Evolutionary conservation across 2,888 invertebrate genomes (phyloP).

Genomic region (Lithophane leautieri): DNA sequence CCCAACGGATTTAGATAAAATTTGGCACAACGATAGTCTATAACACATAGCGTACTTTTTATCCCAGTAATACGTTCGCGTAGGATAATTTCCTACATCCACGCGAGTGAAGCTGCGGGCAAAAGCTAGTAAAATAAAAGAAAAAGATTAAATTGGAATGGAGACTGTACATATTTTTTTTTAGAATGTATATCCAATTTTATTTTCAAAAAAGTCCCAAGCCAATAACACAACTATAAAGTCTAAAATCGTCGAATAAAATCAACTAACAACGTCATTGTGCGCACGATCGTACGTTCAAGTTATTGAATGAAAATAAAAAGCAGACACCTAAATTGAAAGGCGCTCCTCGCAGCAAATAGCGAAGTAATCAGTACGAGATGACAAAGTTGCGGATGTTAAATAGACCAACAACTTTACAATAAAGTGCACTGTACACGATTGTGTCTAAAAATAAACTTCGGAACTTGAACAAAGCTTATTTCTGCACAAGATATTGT

Average conservation of each 20-base stretch:
- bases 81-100: too few relatives aligned
- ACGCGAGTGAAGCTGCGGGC: too few relatives aligned
- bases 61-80: too few relatives aligned
- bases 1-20: too few relatives aligned
- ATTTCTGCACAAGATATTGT: slow-evolving; percentile 42
- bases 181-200: too few relatives aligned
- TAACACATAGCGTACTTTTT: too few relatives aligned
- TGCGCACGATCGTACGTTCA: slow-evolving; percentile 23
- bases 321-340: slow-evolving; percentile 43
- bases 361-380: slow-evolving; percentile 49
- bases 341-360: slow-evolving; percentile 35
- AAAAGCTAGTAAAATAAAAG: too few relatives aligned
- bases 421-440: slow-evolving; percentile 47
- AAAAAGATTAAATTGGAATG: neutral
- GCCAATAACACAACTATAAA: slow-evolving; percentile 1
- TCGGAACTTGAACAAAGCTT: slow-evolving; percentile 28
- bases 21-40: too few relatives aligned
- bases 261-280: slow-evolving; percentile 14
- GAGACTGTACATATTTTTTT: too few relatives aligned
- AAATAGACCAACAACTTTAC: slow-evolving; percentile 60
- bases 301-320: slow-evolving; percentile 44
- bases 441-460: slow-evolving; percentile 48
- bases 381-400: slow-evolving; percentile 57
- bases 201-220: neutral
- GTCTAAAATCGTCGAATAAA: slow-evolving; percentile 18